These are phyloP conservation scores for Belgica antarctica DNA, from an alignment of 2,888 invertebrate genomes.

Conservation along the genomic window DNA sequence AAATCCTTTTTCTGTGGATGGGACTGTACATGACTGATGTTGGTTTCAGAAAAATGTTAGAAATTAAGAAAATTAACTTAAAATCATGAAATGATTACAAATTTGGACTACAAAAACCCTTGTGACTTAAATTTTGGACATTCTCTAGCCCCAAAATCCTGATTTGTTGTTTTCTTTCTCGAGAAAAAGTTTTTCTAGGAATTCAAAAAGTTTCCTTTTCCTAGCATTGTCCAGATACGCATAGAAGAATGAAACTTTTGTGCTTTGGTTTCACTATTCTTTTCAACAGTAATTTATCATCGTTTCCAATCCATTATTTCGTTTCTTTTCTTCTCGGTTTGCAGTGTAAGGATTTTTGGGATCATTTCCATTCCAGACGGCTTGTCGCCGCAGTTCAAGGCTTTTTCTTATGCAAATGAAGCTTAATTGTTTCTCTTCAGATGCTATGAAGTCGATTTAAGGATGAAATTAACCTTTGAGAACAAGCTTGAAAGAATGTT, in stretches of 20 bases:
- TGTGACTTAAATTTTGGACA: too few relatives aligned
- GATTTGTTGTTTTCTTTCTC: not conserved
- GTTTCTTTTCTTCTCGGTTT: slow-evolving; percentile 17
- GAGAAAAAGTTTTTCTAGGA: slow-evolving; percentile 21
- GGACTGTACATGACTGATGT: too few relatives aligned
- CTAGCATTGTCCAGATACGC: not conserved
- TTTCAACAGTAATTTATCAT: slow-evolving; percentile 43
- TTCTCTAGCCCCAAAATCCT: too few relatives aligned
- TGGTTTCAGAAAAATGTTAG: too few relatives aligned
- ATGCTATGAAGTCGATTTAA: too few relatives aligned
- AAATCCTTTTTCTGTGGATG: not conserved
- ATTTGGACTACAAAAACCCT: too few relatives aligned
- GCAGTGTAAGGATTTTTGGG: slow-evolving; percentile 2
- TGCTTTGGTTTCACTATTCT: slow-evolving; percentile 26
- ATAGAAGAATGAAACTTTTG: slow-evolving; percentile 27
- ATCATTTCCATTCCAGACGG: slow-evolving; percentile 26
- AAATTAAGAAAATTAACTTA: too few relatives aligned
- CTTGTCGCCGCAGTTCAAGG: slow-evolving; percentile 33
- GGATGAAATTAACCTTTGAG: too few relatives aligned
- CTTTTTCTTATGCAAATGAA: slow-evolving; percentile 37
- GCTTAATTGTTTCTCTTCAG: not conserved
- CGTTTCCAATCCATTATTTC: slow-evolving; percentile 37
- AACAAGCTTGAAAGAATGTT: too few relatives aligned
- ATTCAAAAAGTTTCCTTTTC: not conserved
- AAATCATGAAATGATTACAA: too few relatives aligned